A percentile compares a stretch with the other conserved stretches of the same genome.
Conservation (phyloP, 2,888 invertebrate genomes). For the Scotopteryx bipunctaria region DNA sequence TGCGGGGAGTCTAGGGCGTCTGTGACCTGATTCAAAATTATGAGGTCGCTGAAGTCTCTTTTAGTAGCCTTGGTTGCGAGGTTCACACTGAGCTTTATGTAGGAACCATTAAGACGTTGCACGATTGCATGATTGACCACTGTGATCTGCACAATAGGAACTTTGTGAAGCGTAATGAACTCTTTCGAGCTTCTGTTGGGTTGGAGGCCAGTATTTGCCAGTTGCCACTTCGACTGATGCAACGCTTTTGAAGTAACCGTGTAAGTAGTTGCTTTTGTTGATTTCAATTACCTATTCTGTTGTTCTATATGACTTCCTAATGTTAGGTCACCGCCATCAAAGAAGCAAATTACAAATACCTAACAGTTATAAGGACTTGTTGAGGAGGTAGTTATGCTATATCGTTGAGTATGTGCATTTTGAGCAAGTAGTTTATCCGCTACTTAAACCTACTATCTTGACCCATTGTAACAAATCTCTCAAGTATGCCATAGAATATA, state of each 20-base stretch:
- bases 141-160: constrained; percentile 50
- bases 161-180: constrained; percentile 58
- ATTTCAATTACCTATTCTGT: constrained; percentile 8
- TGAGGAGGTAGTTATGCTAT: too few relatives aligned
- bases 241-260: constrained; percentile 31
- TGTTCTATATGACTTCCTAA: background rate
- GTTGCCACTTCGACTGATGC: constrained; percentile 30
- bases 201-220: constrained; percentile 43
- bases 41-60: too few relatives aligned
- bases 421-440: background rate
- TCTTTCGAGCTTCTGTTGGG: constrained; percentile 46
- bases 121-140: constrained; percentile 49
- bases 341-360: too few relatives aligned
- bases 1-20: too few relatives aligned
- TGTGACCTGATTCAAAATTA: too few relatives aligned
- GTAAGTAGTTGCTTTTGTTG: constrained; percentile 28
- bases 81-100: constrained; percentile 26
- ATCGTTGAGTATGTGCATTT: too few relatives aligned
- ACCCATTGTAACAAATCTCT: background rate
- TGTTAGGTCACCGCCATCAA: background rate
- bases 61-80: too few relatives aligned
- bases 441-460: background rate
- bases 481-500: background rate
- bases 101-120: constrained; percentile 53
- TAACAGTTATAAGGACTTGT: too few relatives aligned